Percentiles rank a stretch among this genome's conserved stretches.
Conservation (phyloP, 2,888 invertebrate genomes). For the Sinodicranocentrus sp. region DNA sequence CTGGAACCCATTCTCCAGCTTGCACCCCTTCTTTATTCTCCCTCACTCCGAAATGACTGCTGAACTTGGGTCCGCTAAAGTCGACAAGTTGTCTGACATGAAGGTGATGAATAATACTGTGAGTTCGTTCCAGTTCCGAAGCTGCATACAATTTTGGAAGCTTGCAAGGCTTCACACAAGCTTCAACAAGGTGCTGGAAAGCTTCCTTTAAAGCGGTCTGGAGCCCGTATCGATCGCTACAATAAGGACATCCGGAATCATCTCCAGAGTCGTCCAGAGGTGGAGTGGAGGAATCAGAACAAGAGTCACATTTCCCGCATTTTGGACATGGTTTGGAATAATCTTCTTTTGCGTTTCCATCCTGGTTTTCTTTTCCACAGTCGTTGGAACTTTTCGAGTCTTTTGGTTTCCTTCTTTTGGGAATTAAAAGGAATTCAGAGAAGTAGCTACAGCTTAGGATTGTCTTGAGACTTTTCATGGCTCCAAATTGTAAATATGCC, state of each 20-base stretch:
- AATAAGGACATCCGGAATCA: slow-evolving; percentile 50
- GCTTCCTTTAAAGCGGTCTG: slow-evolving; percentile 73
- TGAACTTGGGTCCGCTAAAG: slow-evolving; percentile 71
- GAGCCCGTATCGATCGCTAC: slow-evolving; percentile 46
- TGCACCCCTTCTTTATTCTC: background rate
- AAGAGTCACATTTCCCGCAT: slow-evolving; percentile 67
- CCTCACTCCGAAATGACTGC: slow-evolving; percentile 26
- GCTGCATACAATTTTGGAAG: slow-evolving; percentile 79
- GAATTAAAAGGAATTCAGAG: slow-evolving; percentile 81
- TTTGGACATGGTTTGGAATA: slow-evolving; percentile 58
- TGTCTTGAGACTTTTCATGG: slow-evolving; percentile 81
- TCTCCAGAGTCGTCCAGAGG: background rate
- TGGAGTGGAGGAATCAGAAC: no score
- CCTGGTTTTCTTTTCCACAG: background rate
- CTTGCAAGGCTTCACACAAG: slow-evolving; percentile 80
- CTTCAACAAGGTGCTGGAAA: slow-evolving; percentile 75
- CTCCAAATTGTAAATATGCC: slow-evolving; percentile 81
- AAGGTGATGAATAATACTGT: slow-evolving; percentile 79
- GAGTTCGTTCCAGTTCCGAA: slow-evolving; percentile 80
- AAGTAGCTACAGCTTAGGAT: slow-evolving; percentile 81
- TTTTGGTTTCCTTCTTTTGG: slow-evolving; percentile 78
- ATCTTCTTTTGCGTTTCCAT: slow-evolving; percentile 1
- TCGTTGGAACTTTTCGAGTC: slow-evolving; percentile 14
- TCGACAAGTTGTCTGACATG: slow-evolving; percentile 77
- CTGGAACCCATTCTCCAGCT: slow-evolving; percentile 18